Conservation (phyloP, 2,888 invertebrate species). For the Carpatolechia fugitivella region DNA sequence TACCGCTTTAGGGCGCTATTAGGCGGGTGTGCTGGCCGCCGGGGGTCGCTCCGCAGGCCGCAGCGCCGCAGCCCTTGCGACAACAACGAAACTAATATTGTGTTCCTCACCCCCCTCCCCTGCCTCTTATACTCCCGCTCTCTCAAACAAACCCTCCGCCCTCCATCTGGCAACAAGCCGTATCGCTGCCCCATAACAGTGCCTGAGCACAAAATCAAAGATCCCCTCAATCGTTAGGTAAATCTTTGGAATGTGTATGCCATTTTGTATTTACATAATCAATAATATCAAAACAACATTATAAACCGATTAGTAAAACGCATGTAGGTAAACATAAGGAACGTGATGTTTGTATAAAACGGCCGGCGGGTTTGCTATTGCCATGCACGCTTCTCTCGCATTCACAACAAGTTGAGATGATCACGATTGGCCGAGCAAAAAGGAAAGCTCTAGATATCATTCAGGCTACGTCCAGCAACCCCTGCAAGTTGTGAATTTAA, state of each 20-base stretch:
- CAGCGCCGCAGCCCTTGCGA: slow-evolving; percentile 79
- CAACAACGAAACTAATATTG: slow-evolving; percentile 81
- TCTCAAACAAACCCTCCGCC: slow-evolving; percentile 37
- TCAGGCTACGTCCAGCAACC: not conserved
- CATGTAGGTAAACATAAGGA: not conserved
- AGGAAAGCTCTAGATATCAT: slow-evolving; percentile 44
- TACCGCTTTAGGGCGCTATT: slow-evolving; percentile 78
- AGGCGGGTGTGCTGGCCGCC: slow-evolving; percentile 72
- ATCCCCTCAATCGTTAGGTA: not conserved
- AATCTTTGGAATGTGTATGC: not conserved
- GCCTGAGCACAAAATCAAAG: not conserved
- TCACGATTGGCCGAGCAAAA: slow-evolving; percentile 62
- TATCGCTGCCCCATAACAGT: not conserved
- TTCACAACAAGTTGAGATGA: slow-evolving; percentile 52
- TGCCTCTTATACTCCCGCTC: slow-evolving; percentile 50
- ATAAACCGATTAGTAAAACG: not conserved
- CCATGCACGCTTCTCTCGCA: slow-evolving; percentile 56
- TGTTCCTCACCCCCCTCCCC: slow-evolving; percentile 76
- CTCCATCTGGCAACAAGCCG: slow-evolving; percentile 20
- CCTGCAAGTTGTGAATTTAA: not conserved
- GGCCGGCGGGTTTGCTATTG: slow-evolving; percentile 64
- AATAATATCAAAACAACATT: not conserved
- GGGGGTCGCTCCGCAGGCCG: slow-evolving; percentile 73
- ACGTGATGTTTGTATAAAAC: not conserved
- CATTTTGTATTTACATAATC: not conserved